Conservation (phyloP, 2,888 invertebrate genomes). For the Drosophila macrospina region DNA sequence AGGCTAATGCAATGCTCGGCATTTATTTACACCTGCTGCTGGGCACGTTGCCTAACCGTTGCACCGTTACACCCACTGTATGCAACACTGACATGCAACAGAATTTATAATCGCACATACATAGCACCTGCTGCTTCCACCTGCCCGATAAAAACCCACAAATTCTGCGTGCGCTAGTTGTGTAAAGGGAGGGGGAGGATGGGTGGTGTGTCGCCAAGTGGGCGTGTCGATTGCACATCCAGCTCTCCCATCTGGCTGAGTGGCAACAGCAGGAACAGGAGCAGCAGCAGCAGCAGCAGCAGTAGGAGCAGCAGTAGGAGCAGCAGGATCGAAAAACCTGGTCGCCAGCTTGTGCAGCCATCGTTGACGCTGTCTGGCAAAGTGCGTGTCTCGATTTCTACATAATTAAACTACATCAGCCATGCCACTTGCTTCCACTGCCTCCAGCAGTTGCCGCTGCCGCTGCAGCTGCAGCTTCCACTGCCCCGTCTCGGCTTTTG, state of each 20-base stretch:
- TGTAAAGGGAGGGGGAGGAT: constrained; percentile 52
- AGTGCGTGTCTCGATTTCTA: constrained; percentile 81
- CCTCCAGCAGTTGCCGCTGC: constrained; percentile 22
- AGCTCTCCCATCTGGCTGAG: constrained; percentile 1
- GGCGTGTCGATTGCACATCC: constrained; percentile 66
- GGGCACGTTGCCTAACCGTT: constrained; percentile 35
- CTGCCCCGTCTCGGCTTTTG: constrained; percentile 21
- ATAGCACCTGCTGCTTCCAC: constrained; percentile 21
- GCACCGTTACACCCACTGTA: constrained; percentile 20
- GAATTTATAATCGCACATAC: constrained; percentile 70
- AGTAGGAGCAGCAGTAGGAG: background rate
- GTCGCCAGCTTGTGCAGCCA: constrained; percentile 40
- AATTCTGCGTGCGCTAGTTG: constrained; percentile 60
- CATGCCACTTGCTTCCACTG: constrained; percentile 36
- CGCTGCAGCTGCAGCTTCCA: background rate
- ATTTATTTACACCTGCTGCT: constrained; percentile 69
- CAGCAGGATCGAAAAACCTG: constrained; percentile 8
- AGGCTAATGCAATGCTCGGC: constrained; percentile 63
- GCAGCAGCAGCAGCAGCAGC: constrained; percentile 7
- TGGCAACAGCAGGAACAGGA: background rate
- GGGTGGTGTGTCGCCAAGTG: constrained; percentile 56
- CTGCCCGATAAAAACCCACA: constrained; percentile 48
- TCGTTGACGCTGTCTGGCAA: constrained; percentile 61
- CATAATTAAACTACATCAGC: constrained; percentile 76
- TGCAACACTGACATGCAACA: constrained; percentile 71